phyloP scores from a whole-genome alignment of 1,140 invertebrate species.

The Scaptomyza graminum region DNA sequence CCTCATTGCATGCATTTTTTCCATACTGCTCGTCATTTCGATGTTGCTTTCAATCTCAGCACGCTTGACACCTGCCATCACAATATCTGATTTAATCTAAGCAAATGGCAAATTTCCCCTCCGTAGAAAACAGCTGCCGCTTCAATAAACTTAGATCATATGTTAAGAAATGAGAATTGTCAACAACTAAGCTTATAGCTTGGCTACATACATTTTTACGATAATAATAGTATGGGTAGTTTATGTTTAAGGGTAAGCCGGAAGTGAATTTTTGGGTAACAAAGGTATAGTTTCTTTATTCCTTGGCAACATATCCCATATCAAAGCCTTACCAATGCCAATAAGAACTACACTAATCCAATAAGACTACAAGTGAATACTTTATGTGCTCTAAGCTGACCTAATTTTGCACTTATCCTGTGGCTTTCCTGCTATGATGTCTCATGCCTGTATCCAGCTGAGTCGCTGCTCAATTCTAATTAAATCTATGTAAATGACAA shows the following conservation, averaged over 20 bases:
- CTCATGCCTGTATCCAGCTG: not conserved
- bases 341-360: conserved; percentile 27
- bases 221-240: too few relatives aligned
- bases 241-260: not conserved
- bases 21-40: conserved; percentile 9
- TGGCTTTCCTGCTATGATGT: not conserved
- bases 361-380: conserved; percentile 20
- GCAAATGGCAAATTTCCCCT: conserved; percentile 37
- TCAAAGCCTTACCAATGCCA: not conserved
- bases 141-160: not conserved
- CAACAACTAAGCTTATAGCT: not conserved
- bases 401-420: conserved; percentile 19
- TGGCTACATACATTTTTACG: too few relatives aligned
- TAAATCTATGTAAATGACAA: conserved; percentile 17
- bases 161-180: not conserved
- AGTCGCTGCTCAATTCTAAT: conserved; percentile 10
- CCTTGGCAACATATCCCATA: not conserved
- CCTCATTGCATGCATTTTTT: conserved; percentile 24
- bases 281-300: not conserved
- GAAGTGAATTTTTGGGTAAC: not conserved
- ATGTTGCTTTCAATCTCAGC: conserved; percentile 40
- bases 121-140: not conserved
- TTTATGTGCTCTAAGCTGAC: conserved; percentile 27
- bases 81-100: conserved; percentile 58
- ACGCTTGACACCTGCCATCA: conserved; percentile 1